Evolutionary conservation across 1,140 invertebrate species (phyloP).

Genomic region (Metaphire vulgaris): DNA sequence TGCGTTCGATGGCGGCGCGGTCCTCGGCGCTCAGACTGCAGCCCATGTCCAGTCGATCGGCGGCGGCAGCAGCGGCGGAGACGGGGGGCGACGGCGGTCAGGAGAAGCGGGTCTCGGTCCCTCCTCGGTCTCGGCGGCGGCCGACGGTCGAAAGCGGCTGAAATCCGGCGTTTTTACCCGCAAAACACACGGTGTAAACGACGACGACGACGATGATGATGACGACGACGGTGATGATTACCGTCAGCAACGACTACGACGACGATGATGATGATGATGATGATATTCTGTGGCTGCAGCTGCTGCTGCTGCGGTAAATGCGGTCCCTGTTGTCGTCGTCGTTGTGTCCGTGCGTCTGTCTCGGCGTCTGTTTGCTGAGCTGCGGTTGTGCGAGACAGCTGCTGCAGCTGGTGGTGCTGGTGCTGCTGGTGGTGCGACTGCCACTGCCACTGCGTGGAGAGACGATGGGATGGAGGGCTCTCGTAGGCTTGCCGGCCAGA

Average conservation of each 20-base stretch:
- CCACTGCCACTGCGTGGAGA: neutral
- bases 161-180: neutral
- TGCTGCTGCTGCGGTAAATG: neutral
- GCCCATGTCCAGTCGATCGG: conserved; percentile 66
- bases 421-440: neutral
- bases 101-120: neutral
- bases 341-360: no score
- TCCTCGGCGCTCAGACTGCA: conserved; percentile 98
- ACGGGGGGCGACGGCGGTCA: neutral
- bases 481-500: no score
- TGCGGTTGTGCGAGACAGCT: no score
- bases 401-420: neutral
- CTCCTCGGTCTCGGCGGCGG: no score
- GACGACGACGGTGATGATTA: neutral
- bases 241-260: neutral
- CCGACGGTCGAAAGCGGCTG: no score
- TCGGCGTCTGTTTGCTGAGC: no score
- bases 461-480: no score
- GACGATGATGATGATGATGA: neutral
- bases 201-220: neutral
- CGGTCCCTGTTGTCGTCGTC: no score
- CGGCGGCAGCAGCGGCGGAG: neutral
- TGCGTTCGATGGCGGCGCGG: conserved; percentile 88
- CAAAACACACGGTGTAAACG: neutral
- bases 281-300: neutral